phyloP scores from a whole-genome alignment of 2,888 invertebrate species.

The Cantharis rustica region DNA sequence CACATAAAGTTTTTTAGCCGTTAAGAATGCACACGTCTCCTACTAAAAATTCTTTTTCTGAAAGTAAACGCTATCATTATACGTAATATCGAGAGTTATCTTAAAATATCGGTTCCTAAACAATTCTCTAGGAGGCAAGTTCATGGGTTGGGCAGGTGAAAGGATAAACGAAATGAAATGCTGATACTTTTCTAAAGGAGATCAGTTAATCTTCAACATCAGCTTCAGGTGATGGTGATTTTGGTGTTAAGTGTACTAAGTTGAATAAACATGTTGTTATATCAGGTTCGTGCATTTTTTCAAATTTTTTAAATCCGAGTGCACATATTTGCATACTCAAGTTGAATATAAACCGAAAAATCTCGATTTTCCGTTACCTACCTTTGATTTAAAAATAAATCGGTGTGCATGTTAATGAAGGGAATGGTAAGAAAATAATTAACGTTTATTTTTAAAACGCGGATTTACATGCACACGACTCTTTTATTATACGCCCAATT shows the following conservation, averaged over 20 bases:
- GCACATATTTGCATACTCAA: neutral
- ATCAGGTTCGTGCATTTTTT: conserved; percentile 43
- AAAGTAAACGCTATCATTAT: conserved; percentile 24
- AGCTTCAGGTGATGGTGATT: conserved; percentile 44
- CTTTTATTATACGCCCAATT: neutral
- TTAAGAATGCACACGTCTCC: neutral
- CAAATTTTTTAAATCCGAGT: neutral
- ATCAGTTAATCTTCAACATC: conserved; percentile 46
- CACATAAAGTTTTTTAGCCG: neutral
- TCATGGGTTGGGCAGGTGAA: conserved; percentile 51
- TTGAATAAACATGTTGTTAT: conserved; percentile 40
- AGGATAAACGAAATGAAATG: conserved; percentile 52
- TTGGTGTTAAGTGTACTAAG: conserved; percentile 38
- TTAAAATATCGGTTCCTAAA: neutral
- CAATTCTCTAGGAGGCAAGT: neutral
- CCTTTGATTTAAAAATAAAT: neutral
- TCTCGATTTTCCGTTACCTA: neutral
- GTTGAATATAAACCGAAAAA: neutral
- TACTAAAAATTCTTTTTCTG: conserved; percentile 7
- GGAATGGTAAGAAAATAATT: conserved; percentile 11
- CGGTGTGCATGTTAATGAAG: conserved; percentile 14
- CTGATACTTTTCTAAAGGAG: conserved; percentile 53
- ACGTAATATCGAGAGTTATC: conserved; percentile 15
- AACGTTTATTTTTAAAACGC: conserved; percentile 2
- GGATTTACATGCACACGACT: neutral